A percentile compares a stretch with the other conserved stretches of the same genome.
Conservation (phyloP, 2,113 vertebrate genomes). For the Cepphus grylle region DNA sequence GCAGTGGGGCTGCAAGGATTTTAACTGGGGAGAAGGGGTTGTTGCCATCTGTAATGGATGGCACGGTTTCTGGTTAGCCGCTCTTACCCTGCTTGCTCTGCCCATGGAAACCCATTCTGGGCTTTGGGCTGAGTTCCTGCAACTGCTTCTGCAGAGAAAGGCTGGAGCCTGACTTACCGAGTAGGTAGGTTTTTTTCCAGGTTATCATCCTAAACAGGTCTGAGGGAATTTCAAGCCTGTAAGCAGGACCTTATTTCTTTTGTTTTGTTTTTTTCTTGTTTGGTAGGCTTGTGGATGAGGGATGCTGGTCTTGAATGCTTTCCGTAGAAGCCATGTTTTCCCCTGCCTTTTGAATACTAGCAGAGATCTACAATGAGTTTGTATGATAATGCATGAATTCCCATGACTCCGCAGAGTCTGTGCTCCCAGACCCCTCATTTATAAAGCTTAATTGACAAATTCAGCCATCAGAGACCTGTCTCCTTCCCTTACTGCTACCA, state of each 20-base stretch:
- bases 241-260: neutral
- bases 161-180: neutral
- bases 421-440: neutral
- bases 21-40: neutral
- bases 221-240: neutral
- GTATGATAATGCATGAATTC: neutral
- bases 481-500: neutral
- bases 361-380: neutral
- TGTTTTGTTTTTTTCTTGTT: neutral
- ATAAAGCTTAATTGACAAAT: slow-evolving; percentile 7
- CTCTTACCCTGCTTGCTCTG: accelerated
- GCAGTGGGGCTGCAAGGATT: neutral
- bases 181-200: neutral
- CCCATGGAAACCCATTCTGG: neutral
- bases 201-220: neutral
- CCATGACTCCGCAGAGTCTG: neutral
- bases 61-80: neutral
- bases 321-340: accelerated
- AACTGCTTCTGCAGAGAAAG: neutral
- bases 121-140: neutral
- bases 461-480: neutral
- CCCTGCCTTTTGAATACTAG: neutral
- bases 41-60: neutral
- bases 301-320: neutral
- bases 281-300: neutral